Conservation (phyloP, 2,888 invertebrate genomes). For the Acleris cristana region DNA sequence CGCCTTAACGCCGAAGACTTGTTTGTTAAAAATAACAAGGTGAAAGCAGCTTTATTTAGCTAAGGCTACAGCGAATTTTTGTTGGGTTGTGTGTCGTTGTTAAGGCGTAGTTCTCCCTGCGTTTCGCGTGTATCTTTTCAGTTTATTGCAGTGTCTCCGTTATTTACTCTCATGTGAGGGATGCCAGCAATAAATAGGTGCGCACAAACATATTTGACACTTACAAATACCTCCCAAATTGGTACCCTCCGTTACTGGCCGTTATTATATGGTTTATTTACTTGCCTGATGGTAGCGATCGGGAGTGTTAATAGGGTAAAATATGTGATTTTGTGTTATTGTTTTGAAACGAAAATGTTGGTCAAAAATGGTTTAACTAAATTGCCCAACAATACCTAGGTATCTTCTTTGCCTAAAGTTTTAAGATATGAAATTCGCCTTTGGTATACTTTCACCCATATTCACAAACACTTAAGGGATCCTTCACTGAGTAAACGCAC, state of each 20-base stretch:
- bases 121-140: conserved; percentile 80
- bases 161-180: conserved; percentile 83
- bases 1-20: conserved; percentile 61
- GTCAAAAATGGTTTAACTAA: too few species aligned
- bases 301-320: conserved; percentile 21
- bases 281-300: conserved; percentile 61
- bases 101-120: conserved; percentile 63
- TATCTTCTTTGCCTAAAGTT: too few species aligned
- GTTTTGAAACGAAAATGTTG: too few species aligned
- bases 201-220: conserved; percentile 82
- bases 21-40: conserved; percentile 49
- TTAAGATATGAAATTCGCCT: too few species aligned
- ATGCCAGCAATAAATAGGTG: conserved; percentile 82
- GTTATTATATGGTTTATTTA: conserved; percentile 77
- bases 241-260: conserved; percentile 78
- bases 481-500: too few species aligned
- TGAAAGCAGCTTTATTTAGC: conserved; percentile 59
- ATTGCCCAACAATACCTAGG: too few species aligned
- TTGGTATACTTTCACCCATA: too few species aligned
- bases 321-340: not conserved
- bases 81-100: conserved; percentile 49
- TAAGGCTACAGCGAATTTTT: conserved; percentile 55
- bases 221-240: conserved; percentile 81
- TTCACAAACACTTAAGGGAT: too few species aligned
- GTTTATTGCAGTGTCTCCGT: conserved; percentile 81